phyloP scores from a whole-genome alignment of 2,888 invertebrate genomes.

The Cephonodes hylas region DNA sequence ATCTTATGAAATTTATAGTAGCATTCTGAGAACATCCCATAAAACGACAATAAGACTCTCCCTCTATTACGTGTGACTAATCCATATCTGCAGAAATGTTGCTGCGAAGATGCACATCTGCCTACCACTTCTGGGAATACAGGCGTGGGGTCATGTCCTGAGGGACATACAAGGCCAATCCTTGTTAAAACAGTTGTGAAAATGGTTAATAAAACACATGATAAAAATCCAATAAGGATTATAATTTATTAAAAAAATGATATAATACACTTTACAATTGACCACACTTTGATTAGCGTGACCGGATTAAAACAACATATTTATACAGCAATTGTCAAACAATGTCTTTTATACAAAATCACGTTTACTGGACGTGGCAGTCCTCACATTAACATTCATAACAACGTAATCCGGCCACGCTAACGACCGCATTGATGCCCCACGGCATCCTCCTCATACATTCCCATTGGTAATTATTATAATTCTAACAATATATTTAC shows the following conservation, averaged over 20 bases:
- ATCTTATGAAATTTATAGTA: too few species aligned
- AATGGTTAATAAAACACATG: conserved; percentile 54
- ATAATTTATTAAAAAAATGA: conserved; percentile 77
- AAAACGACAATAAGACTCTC: too few species aligned
- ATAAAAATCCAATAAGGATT: conserved; percentile 76
- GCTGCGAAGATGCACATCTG: too few species aligned
- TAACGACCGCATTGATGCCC: conserved; percentile 57
- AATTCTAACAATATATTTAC: conserved; percentile 57
- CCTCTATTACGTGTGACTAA: too few species aligned
- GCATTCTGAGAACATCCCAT: too few species aligned
- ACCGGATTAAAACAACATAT: conserved; percentile 37
- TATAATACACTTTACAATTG: conserved; percentile 80
- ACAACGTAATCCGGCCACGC: conserved; percentile 46
- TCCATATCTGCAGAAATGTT: neutral
- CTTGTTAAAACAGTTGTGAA: too few species aligned
- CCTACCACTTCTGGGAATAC: too few species aligned
- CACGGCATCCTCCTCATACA: conserved; percentile 58
- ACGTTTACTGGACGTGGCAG: conserved; percentile 27
- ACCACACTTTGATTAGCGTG: conserved; percentile 61
- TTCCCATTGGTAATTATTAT: conserved; percentile 65
- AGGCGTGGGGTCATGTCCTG: too few species aligned
- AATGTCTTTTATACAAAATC: conserved; percentile 36
- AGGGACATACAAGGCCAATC: too few species aligned
- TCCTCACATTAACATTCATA: neutral
- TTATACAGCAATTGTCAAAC: conserved; percentile 19